Evolutionary conservation across 2,797 vertebrate species (phyloP).

Genomic region (Melanotaenia parkinsoni): DNA sequence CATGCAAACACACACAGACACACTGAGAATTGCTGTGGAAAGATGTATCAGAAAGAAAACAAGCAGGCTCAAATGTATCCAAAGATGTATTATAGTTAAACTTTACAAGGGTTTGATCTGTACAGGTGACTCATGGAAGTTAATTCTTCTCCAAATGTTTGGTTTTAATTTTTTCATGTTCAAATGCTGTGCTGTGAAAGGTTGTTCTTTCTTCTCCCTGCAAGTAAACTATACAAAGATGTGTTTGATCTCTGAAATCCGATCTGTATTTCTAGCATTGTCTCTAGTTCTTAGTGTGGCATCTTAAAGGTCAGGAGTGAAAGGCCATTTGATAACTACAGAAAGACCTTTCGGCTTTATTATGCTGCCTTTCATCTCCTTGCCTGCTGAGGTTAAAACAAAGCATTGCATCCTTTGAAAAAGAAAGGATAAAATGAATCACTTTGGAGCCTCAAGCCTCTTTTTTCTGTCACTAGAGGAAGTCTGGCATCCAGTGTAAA

Average conservation of each 20-base stretch:
- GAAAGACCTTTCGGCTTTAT: constrained; percentile 83
- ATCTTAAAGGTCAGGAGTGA: constrained; percentile 87
- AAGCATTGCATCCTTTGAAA: constrained; percentile 79
- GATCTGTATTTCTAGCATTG: constrained; percentile 82
- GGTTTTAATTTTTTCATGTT: constrained; percentile 53
- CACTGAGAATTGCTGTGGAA: constrained; percentile 27
- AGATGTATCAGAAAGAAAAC: constrained; percentile 49
- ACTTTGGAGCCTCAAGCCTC: constrained; percentile 68
- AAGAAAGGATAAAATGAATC: constrained; percentile 79
- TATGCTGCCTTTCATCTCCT: constrained; percentile 83
- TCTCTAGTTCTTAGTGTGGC: constrained; percentile 82
- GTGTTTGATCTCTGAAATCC: constrained; percentile 82
- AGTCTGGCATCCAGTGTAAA: constrained; percentile 67
- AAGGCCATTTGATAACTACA: constrained; percentile 86
- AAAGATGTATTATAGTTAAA: constrained; percentile 30
- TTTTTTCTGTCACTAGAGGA: constrained; percentile 65
- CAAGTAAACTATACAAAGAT: constrained; percentile 77
- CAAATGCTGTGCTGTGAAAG: constrained; percentile 66
- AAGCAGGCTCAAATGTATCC: constrained; percentile 34
- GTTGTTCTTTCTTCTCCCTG: constrained; percentile 75
- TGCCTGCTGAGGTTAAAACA: constrained; percentile 81
- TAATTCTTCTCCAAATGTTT: constrained; percentile 58
- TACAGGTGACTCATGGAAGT: constrained; percentile 44
- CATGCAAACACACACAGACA: constrained; percentile 34
- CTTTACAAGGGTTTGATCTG: constrained; percentile 61